Evolutionary conservation across 2,888 invertebrate genomes (phyloP), one percentile per base, ranked within the genome.

Genomic region (Himalopsyche anomala): DNA sequence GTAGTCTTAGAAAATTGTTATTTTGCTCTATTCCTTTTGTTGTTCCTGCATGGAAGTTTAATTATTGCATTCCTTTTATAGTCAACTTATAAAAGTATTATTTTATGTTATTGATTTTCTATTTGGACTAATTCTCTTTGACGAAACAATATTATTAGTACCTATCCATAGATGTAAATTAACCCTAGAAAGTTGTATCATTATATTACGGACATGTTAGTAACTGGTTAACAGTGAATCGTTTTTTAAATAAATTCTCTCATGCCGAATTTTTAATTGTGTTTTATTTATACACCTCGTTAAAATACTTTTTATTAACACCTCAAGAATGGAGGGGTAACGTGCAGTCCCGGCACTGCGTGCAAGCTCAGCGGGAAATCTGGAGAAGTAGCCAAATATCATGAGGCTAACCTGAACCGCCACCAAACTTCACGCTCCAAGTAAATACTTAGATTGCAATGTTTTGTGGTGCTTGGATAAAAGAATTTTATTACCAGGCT

Each of bases 1-100:
- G 8, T 62, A 51, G 51, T 51, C 15, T 3, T 51, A 51, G 51
- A 15, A 51, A 19, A 19, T 62, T 19, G 9, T 62, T 62, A 62
- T 62, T 28, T 19, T 62, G 28, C 19, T n/a, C 19, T 11, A 62
- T 62, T 62, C 62, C 62, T 62, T 62, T 62, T 62, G 62, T 62
- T 62, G 62, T 62, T 62, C 62, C 62, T 62, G 62, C 62, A 62
- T 62, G 62, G 62, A 62, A n/a, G 62, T 62, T 62, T 62, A 62
- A 19, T n/a, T 62, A 62, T 19, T 62, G 62, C 62, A 62, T 62
- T 62, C 62, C 62, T 62, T 62, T 62, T 62, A 62, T 19, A 62
- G 62, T 19, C 62, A 62, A 62, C 19, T 62, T 62, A 62, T 62
- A 62, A 62, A 62, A 62, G 62, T 62, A 62, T 62, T 62, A 62